A percentile compares a stretch with the other conserved stretches of the same genome.
These are phyloP conservation scores for Caenorhabditis panamensis DNA, from an alignment of 2,888 invertebrate species.

Conservation along the genomic window DNA sequence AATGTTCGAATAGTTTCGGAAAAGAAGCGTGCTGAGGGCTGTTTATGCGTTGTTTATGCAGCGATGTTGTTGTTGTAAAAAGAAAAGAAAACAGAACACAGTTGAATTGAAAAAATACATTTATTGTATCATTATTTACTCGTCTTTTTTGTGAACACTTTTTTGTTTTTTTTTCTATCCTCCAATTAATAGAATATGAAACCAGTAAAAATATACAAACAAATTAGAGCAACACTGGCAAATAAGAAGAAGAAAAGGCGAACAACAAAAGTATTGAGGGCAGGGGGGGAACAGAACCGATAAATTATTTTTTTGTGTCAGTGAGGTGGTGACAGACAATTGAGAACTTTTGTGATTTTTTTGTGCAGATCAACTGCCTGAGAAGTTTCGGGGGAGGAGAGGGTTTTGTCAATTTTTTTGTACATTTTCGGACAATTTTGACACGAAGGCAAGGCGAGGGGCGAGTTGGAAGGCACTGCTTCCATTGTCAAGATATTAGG, in stretches of 20 bases:
- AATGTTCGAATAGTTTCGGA: constrained; percentile 1
- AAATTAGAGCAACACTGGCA: constrained; percentile 54
- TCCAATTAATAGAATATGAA: constrained; percentile 37
- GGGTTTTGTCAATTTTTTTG: constrained; percentile 63
- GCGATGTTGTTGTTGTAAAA: not conserved
- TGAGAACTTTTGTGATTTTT: constrained; percentile 63
- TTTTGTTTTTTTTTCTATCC: constrained; percentile 46
- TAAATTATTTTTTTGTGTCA: constrained; percentile 43
- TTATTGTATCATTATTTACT: constrained; percentile 39
- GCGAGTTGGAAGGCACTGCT: constrained; percentile 26
- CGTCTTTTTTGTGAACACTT: constrained; percentile 55
- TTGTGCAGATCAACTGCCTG: constrained; percentile 65
- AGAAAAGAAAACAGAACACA: constrained; percentile 22
- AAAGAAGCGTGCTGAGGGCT: too few species aligned
- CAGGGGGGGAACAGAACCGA: constrained; percentile 23
- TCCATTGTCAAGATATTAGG: constrained; percentile 50
- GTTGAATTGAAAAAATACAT: constrained; percentile 30
- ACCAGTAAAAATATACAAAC: constrained; percentile 60
- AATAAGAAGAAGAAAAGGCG: constrained; percentile 37
- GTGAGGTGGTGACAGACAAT: constrained; percentile 31
- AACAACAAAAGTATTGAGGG: constrained; percentile 46
- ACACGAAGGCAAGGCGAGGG: constrained; percentile 27
- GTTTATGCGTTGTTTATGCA: too few species aligned
- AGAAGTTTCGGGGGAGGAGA: constrained; percentile 34
- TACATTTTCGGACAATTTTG: constrained; percentile 66